Base-by-base conservation (phyloP, 2,797 vertebrate species). In the Cirrhinus molitorella region DNA sequence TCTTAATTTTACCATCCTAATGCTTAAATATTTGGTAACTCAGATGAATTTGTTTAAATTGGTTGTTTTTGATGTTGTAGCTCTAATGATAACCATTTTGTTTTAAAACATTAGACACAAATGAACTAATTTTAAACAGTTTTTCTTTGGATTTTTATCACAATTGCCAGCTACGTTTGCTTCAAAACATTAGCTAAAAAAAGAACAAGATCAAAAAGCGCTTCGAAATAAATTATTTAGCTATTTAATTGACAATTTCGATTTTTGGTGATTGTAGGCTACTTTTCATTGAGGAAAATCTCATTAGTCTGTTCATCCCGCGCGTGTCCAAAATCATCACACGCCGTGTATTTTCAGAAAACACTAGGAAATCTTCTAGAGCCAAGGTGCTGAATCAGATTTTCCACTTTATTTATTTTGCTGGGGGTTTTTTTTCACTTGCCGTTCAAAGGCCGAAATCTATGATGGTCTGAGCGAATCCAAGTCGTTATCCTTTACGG, bases 381-480 rank as follows among this genome's bases (percentile, higher is more conserved):
- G 45, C 14, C 45, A 53, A 51, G 12, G 17, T 28, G 14, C 34
- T 59, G 40, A 76, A 61, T 45, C 53, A 25, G 9, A 28, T 28
- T 70, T 80, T 57, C 6, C n/a, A 45, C 16, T 9, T 25, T 53
- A 34, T 77, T 76, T 65, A 16, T 72, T 81, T 77, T 9, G 17
- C 10, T 40, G n/a, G n/a, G n/a, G n/a, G 5, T 68, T 17, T 59
- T 77, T 34, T 40, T 34, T 49, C 1, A 11, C 51, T 19, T 11
- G 40, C 63, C 57, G 59, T 49, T 23, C 1, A 72, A 34, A 55
- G 37, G 13, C 53, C 47, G 17, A 25, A 66, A 65, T 47, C 51
- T 23, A 3, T 23, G 19, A 72, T 55, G 3, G 34, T 57, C 47
- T 79, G 40, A 70, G 25, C n/a, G 61, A 75, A 49, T 76, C 66